These are phyloP conservation scores for Aurelia aurita complex sp. Pacific DNA, from an alignment of 30 jellyfish, hydroid and myxozoan genomes.

Conservation along the genomic window DNA sequence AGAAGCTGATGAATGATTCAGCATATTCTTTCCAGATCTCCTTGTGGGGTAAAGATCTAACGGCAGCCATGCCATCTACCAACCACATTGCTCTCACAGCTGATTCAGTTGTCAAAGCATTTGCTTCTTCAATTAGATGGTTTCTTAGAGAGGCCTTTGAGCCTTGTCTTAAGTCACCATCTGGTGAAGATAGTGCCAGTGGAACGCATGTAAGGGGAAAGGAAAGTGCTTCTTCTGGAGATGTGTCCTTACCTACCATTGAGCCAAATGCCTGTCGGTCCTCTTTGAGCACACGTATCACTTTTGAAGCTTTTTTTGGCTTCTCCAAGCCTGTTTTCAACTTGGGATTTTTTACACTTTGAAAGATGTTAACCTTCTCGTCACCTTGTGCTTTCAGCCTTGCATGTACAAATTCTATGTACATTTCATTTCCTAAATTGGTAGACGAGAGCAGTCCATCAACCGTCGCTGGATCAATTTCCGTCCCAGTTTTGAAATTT, in stretches of 20 bases:
- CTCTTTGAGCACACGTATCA: constrained; percentile 49
- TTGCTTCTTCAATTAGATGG: constrained; percentile 41
- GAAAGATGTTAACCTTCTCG: constrained; percentile 28
- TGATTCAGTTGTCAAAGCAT: constrained; percentile 41
- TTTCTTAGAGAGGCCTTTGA: constrained; percentile 45
- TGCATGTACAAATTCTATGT: constrained; percentile 11
- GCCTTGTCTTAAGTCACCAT: constrained; percentile 46
- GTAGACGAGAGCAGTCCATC: constrained; percentile 39
- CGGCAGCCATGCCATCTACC: constrained; percentile 66
- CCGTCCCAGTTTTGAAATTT: constrained; percentile 57
- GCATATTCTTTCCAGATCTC: constrained; percentile 52
- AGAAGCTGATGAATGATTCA: background rate
- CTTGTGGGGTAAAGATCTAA: constrained; percentile 45
- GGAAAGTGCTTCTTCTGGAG: constrained; percentile 67
- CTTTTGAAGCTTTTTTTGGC: constrained; percentile 25
- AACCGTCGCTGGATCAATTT: constrained; percentile 36
- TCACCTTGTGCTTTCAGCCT: constrained; percentile 15
- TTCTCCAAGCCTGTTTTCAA: constrained; percentile 57
- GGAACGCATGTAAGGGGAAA: constrained; percentile 50
- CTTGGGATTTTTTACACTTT: constrained; percentile 11
- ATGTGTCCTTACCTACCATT: constrained; percentile 51
- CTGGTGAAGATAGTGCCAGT: constrained; percentile 51
- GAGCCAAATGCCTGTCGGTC: constrained; percentile 71
- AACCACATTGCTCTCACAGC: constrained; percentile 49
- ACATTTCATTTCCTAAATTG: constrained; percentile 31